Evolutionary conservation across 2,888 invertebrate species (phyloP).

Genomic region (Drosophila neutralis): DNA sequence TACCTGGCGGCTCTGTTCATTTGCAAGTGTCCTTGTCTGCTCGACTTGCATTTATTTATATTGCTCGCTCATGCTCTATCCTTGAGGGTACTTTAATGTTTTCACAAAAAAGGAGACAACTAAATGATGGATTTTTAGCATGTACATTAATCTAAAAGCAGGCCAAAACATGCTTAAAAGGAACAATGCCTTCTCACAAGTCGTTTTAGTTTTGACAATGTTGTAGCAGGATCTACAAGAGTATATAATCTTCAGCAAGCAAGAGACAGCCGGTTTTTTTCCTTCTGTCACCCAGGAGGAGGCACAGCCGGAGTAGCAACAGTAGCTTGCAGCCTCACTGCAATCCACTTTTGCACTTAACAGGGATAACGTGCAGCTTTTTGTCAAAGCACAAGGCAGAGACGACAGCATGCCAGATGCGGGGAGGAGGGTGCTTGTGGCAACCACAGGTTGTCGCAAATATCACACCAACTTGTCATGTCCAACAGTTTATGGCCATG

Average conservation of each 20-base stretch:
- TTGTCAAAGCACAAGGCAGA: conserved; percentile 56
- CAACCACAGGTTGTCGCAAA: conserved; percentile 73
- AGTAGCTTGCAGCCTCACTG: conserved; percentile 35
- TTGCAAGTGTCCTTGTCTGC: conserved; percentile 66
- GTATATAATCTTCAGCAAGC: conserved; percentile 2
- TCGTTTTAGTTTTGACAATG: background rate
- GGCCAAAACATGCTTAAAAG: background rate
- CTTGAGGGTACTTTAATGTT: background rate
- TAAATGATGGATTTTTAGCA: background rate
- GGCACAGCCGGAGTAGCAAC: conserved; percentile 2
- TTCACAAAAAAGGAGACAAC: too few relatives aligned
- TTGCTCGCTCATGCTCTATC: conserved; percentile 7
- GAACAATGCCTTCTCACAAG: background rate
- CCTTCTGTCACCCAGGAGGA: background rate
- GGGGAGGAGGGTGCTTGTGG: background rate
- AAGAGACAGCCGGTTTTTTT: background rate
- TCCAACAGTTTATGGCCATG: conserved; percentile 77
- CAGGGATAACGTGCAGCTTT: conserved; percentile 74
- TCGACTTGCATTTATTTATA: conserved; percentile 41
- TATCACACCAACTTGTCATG: conserved; percentile 81
- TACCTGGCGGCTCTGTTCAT: conserved; percentile 58
- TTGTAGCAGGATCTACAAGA: background rate
- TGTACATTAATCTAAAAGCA: background rate
- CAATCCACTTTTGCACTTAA: conserved; percentile 79
- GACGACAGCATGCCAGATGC: conserved; percentile 6